phyloP scores from a whole-genome alignment of 2,113 vertebrate species.

The Barbus barbus region DNA sequence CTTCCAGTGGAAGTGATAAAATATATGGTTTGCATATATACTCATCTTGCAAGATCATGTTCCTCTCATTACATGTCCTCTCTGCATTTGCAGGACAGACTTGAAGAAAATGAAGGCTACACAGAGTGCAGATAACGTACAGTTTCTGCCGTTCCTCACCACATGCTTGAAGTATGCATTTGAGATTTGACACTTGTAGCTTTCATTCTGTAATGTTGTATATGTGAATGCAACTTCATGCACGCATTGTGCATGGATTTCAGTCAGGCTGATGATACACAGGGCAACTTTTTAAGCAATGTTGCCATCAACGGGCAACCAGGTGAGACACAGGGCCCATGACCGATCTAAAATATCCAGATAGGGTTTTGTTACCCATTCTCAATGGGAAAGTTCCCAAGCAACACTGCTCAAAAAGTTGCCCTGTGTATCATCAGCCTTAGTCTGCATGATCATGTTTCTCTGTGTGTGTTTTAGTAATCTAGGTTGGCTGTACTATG shows the following conservation, averaged over 20 bases:
- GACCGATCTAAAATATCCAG: too few species aligned
- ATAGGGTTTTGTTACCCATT: too few species aligned
- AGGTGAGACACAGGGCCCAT: too few species aligned
- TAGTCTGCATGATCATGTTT: neutral
- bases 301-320: too few species aligned
- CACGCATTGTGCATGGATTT: neutral
- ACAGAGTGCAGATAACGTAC: constrained; percentile 85
- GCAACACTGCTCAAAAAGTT: too few species aligned
- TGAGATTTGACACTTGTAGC: neutral
- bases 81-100: constrained; percentile 77
- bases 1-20: neutral
- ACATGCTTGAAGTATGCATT: constrained; percentile 86
- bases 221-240: fast-evolving
- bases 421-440: too few species aligned
- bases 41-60: neutral
- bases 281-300: too few species aligned
- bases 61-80: neutral
- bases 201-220: neutral
- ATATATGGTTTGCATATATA: neutral
- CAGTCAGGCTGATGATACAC: too few species aligned
- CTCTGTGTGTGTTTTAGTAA: constrained; percentile 75
- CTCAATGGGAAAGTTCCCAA: too few species aligned
- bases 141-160: constrained; percentile 92
- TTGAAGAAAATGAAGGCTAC: constrained; percentile 82
- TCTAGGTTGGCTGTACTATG: constrained; percentile 91